phyloP scores from a whole-genome alignment of 2,888 invertebrate species.

The Chromoteleia sp. region DNA sequence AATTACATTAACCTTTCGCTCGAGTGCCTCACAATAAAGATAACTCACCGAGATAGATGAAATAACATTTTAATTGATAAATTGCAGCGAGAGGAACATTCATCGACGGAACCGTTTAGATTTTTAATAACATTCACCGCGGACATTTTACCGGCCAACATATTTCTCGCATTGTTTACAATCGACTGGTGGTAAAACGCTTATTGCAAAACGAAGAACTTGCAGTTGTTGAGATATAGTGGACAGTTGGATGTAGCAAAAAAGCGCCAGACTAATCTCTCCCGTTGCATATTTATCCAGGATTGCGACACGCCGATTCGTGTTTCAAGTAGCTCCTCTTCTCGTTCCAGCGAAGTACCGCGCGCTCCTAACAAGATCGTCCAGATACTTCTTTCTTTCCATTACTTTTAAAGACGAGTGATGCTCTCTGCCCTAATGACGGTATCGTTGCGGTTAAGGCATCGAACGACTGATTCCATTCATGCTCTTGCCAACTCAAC shows the following conservation, averaged over 20 bases:
- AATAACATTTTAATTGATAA: slow-evolving; percentile 44
- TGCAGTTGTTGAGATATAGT: too few relatives aligned
- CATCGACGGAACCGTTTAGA: slow-evolving; percentile 2
- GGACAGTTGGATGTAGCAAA: neutral
- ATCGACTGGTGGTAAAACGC: too few relatives aligned
- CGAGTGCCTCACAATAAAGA: slow-evolving; percentile 29
- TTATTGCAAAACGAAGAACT: too few relatives aligned
- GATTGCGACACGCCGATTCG: neutral
- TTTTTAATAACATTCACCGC: neutral
- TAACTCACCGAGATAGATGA: slow-evolving; percentile 38
- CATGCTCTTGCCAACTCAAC: slow-evolving; percentile 83
- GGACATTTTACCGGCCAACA: too few relatives aligned
- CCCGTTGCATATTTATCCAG: neutral
- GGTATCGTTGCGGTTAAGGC: slow-evolving; percentile 42
- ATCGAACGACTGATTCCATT: slow-evolving; percentile 80
- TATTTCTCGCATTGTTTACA: too few relatives aligned
- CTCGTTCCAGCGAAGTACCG: slow-evolving; percentile 12
- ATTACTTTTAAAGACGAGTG: slow-evolving; percentile 52
- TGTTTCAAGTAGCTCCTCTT: neutral
- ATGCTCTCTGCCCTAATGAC: slow-evolving; percentile 45
- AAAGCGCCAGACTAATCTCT: slow-evolving; percentile 18
- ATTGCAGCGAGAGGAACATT: slow-evolving; percentile 2
- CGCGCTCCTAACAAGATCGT: slow-evolving; percentile 21
- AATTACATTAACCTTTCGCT: slow-evolving; percentile 46
- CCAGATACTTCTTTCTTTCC: slow-evolving; percentile 34